Evolutionary conservation across 2,888 invertebrate genomes (phyloP).

Genomic region (Glyphotaelius pellucidus): DNA sequence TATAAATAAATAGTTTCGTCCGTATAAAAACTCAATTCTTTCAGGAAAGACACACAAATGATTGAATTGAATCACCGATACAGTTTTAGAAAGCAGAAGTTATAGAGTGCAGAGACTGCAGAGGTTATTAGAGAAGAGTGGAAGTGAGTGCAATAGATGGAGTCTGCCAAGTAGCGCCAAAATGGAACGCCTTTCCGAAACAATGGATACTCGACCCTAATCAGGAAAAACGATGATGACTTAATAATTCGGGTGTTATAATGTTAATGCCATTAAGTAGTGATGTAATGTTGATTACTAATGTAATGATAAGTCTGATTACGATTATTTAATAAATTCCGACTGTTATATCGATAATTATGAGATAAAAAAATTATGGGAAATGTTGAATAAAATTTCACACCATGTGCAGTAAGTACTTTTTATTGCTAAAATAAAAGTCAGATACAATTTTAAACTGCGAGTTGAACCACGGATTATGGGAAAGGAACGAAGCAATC

Average conservation of each 20-base stretch:
- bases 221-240: not conserved
- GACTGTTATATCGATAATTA: not conserved
- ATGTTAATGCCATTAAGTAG: not conserved
- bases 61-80: too few species aligned
- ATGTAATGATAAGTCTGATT: not conserved
- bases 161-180: too few species aligned
- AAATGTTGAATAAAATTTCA: not conserved
- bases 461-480: not conserved
- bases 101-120: too few species aligned
- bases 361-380: not conserved
- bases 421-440: not conserved
- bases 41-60: too few species aligned
- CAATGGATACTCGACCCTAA: not conserved
- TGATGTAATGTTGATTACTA: not conserved
- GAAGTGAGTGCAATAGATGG: too few species aligned
- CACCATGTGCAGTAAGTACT: not conserved
- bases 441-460: too few species aligned
- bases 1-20: too few species aligned
- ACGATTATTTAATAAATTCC: not conserved
- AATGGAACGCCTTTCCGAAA: not conserved
- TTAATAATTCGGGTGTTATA: not conserved
- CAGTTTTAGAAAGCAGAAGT: too few species aligned
- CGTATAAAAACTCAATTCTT: too few species aligned
- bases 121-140: too few species aligned
- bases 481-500: not conserved